Evolutionary conservation across 2,888 invertebrate species (phyloP).

Genomic region (Drosophila eohydei): DNA sequence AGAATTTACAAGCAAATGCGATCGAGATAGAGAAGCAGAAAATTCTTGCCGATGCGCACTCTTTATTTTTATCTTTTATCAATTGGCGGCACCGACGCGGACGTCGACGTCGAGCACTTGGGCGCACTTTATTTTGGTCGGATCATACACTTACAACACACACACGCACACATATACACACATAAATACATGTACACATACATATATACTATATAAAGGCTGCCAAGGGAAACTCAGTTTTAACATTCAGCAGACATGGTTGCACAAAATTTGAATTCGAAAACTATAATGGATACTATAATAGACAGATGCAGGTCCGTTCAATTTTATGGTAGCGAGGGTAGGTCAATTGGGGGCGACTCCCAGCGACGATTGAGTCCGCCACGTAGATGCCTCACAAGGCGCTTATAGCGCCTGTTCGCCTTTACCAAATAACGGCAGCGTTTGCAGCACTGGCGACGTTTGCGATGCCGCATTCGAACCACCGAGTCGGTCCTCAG

Average conservation of each 20-base stretch:
- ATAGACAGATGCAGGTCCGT: neutral
- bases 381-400: neutral
- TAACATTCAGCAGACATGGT: neutral
- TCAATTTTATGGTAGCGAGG: neutral
- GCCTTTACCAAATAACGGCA: neutral
- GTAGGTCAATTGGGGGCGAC: neutral
- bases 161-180: neutral
- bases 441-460: neutral
- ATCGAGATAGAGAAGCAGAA: conserved; percentile 46
- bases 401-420: neutral
- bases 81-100: conserved; percentile 60
- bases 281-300: neutral
- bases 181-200: neutral
- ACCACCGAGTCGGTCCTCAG: neutral
- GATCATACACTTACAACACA: conserved; percentile 16
- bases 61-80: conserved; percentile 82
- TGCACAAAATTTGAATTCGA: neutral
- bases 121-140: conserved; percentile 68
- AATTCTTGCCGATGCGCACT: conserved; percentile 60
- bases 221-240: conserved; percentile 1
- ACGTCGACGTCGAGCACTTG: conserved; percentile 22
- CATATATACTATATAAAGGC: neutral
- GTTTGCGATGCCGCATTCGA: neutral
- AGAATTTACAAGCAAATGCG: conserved; percentile 77
- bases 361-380: neutral